Percentiles rank a stretch among this genome's conserved stretches.
Conservation (phyloP, 2,888 invertebrate species). For the Ornithoptera alexandrae region DNA sequence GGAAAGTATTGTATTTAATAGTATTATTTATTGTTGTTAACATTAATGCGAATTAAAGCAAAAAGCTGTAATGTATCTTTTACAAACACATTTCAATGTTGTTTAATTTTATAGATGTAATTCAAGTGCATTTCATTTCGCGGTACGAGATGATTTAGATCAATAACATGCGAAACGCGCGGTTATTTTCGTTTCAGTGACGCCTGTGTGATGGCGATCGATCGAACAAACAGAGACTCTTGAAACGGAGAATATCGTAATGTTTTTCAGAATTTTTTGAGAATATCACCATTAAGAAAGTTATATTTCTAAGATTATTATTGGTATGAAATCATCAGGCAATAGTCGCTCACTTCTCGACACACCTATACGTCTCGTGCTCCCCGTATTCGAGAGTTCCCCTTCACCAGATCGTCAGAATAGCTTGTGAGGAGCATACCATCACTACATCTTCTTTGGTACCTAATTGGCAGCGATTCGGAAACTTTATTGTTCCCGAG, state of each 20-base stretch:
- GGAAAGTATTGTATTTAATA: no score
- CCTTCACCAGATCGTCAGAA: no score
- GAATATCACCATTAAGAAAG: neutral
- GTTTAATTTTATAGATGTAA: neutral
- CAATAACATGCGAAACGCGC: slow-evolving; percentile 16
- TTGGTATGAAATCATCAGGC: neutral
- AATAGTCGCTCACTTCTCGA: neutral
- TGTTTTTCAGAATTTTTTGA: neutral
- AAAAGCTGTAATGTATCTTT: no score
- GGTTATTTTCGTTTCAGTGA: slow-evolving; percentile 26
- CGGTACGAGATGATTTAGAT: slow-evolving; percentile 2
- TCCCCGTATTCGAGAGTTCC: no score
- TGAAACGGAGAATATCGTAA: neutral
- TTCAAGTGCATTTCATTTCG: slow-evolving; percentile 1
- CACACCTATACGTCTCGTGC: no score
- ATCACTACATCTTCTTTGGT: no score
- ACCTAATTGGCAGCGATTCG: no score
- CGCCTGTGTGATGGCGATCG: slow-evolving; percentile 19
- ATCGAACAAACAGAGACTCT: slow-evolving; percentile 6
- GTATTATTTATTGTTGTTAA: no score
- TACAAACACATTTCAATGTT: neutral
- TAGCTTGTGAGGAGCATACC: no score
- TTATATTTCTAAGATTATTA: neutral
- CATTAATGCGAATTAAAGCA: no score
- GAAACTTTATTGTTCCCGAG: no score